Base-by-base conservation (phyloP, 2,113 vertebrate genomes). In the Onychostoma macrolepis region DNA sequence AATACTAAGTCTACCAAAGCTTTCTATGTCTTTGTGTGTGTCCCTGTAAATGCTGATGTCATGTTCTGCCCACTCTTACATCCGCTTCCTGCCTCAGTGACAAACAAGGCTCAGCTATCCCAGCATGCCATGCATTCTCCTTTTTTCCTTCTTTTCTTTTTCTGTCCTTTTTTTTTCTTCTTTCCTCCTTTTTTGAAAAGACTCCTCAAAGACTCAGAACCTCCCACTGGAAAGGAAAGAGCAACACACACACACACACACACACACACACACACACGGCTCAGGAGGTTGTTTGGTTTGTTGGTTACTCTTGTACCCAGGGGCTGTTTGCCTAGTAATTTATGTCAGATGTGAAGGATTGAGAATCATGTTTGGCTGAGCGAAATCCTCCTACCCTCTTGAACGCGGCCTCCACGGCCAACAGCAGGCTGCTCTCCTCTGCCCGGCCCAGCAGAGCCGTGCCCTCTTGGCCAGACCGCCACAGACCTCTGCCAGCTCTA, bases 291-390 rank as follows among this genome's bases (percentile, higher is more conserved):
- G 93, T 94, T 95, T 94, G 93, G 93, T 94, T 94, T 91, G 93
- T 94, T 95, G 93, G 93, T 92, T 90, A 92, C 92, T 93, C 93
- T 93, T 91, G 92, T 94, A 92, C 93, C 92, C 93, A 91, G 93
- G 91, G 92, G 93, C 93, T 93, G 94, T 96, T 95, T 96, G 95
- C 93, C 92, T 94, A 94, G 94, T 96, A 95, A 95, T 95, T 95
- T 93, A 93, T 94, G 91, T 95, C 94, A 94, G 92, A 94, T 94
- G 94, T 95, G 93, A 93, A 94, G 92, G 93, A 93, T 95, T 93
- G 92, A 94, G 94, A 94, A 94, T 93, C 93, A 94, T 94, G 95
- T 95, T 95, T 95, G 92, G 93, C 93, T 95, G 92, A 95, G 94
- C 92, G 92, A 94, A 94, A 92, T 94, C 92, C 94, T 93, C 93